Evolutionary conservation across 1,140 invertebrate genomes (phyloP).

Genomic region (Eufriesea mexicana): DNA sequence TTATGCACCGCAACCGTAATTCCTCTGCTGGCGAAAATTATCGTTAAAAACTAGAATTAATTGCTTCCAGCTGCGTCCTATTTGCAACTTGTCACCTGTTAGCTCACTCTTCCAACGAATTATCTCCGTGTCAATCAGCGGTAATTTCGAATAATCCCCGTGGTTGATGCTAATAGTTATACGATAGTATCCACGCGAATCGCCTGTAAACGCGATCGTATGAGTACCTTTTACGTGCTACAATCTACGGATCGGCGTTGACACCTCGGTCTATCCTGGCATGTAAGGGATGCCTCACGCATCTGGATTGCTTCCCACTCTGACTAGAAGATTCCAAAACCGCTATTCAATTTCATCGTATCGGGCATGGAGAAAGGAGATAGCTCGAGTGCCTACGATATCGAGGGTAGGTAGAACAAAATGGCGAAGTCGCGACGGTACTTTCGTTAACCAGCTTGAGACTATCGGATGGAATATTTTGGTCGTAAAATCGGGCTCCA

Average conservation of each 20-base stretch:
- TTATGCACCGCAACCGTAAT: neutral
- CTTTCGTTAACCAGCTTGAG: neutral
- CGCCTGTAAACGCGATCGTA: neutral
- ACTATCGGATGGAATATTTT: neutral
- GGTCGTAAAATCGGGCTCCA: neutral
- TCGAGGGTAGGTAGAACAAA: neutral
- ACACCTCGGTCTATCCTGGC: neutral
- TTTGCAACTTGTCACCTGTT: constrained; percentile 13
- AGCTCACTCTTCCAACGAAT: neutral
- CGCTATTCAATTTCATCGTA: neutral
- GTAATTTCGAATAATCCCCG: neutral
- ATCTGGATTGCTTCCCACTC: neutral
- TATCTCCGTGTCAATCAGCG: too few species aligned
- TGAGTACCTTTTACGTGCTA: neutral
- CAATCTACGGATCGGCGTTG: neutral
- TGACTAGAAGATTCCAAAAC: neutral
- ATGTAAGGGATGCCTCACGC: neutral
- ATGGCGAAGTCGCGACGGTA: neutral
- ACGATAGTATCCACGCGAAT: neutral
- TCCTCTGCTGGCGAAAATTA: neutral
- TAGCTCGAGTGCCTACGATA: neutral
- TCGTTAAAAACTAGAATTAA: constrained; percentile 34
- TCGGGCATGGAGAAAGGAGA: neutral
- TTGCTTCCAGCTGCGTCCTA: neutral
- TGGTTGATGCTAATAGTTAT: neutral